A percentile compares a stretch with the other conserved stretches of the same genome.
phyloP scores from a whole-genome alignment of 2,888 invertebrate species.

The Calliscelio sp. region DNA sequence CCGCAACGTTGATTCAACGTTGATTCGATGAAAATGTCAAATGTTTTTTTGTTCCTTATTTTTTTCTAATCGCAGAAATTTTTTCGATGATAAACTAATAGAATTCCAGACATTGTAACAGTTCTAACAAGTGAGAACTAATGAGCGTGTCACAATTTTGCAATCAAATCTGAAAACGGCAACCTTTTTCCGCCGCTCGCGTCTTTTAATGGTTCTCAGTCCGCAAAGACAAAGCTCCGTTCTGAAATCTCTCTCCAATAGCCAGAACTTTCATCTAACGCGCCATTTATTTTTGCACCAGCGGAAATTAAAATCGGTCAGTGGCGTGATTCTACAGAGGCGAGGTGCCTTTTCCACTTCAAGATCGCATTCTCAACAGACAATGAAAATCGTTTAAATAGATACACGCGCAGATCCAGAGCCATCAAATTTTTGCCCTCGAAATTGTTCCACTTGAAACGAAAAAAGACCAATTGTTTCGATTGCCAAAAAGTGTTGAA shows the following conservation, averaged over 20 bases:
- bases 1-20: too few relatives aligned
- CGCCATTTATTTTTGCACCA: slow-evolving; percentile 25
- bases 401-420: slow-evolving; percentile 19
- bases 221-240: slow-evolving; percentile 51
- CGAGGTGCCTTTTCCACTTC: slow-evolving; percentile 14
- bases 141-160: not conserved
- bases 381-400: slow-evolving; percentile 39
- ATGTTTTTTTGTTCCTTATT: too few relatives aligned
- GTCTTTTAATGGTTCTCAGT: slow-evolving; percentile 25
- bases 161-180: slow-evolving; percentile 40
- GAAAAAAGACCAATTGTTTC: too few relatives aligned
- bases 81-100: too few relatives aligned
- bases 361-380: slow-evolving; percentile 37
- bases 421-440: slow-evolving; percentile 1
- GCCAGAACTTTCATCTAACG: slow-evolving; percentile 46
- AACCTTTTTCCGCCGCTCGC: slow-evolving; percentile 32
- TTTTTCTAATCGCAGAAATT: too few relatives aligned
- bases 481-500: too few relatives aligned
- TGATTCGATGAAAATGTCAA: too few relatives aligned
- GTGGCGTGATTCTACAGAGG: slow-evolving; percentile 27
- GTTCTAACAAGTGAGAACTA: not conserved
- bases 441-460: too few relatives aligned
- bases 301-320: slow-evolving; percentile 67
- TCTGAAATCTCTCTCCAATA: slow-evolving; percentile 38
- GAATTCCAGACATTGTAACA: too few relatives aligned